These are phyloP conservation scores for Alexandromys fortis DNA, from an alignment of 2,113 vertebrate species.

Conservation along the genomic window DNA sequence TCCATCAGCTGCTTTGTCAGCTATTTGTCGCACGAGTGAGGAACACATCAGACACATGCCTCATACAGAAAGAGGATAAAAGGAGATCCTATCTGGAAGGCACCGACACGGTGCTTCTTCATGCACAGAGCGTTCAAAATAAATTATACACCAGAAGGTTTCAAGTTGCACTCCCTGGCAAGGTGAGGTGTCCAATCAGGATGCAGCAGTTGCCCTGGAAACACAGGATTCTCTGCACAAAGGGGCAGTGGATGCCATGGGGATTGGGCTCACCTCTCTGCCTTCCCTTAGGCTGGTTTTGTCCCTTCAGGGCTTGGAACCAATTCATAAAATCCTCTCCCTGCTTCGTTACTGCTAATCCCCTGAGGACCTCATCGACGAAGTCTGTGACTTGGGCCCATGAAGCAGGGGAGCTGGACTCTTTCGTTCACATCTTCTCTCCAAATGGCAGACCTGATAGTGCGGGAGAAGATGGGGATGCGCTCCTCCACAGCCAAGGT, in stretches of 20 bases:
- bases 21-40: not conserved
- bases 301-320: not conserved
- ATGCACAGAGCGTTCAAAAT: not conserved
- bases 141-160: slow-evolving; percentile 40
- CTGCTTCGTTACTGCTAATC: not conserved
- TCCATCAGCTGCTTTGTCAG: not conserved
- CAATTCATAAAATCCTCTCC: slow-evolving; percentile 43
- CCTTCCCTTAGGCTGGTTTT: slow-evolving; percentile 13
- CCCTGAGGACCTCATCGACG: not conserved
- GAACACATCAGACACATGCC: not conserved
- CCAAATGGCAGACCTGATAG: not conserved
- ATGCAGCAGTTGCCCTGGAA: slow-evolving; percentile 70
- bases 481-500: not conserved
- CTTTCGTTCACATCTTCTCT: not conserved
- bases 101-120: not conserved
- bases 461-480: not conserved
- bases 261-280: slow-evolving; percentile 39
- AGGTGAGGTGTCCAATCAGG: slow-evolving; percentile 48
- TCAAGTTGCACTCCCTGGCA: slow-evolving; percentile 41
- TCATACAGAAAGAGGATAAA: not conserved
- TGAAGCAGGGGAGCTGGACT: not conserved
- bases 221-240: slow-evolving; percentile 67
- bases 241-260: slow-evolving; percentile 46
- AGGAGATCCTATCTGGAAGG: not conserved
- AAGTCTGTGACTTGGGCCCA: too few species aligned